Conservation (phyloP, 2,888 invertebrate species). For the Eristalis intricaria region DNA sequence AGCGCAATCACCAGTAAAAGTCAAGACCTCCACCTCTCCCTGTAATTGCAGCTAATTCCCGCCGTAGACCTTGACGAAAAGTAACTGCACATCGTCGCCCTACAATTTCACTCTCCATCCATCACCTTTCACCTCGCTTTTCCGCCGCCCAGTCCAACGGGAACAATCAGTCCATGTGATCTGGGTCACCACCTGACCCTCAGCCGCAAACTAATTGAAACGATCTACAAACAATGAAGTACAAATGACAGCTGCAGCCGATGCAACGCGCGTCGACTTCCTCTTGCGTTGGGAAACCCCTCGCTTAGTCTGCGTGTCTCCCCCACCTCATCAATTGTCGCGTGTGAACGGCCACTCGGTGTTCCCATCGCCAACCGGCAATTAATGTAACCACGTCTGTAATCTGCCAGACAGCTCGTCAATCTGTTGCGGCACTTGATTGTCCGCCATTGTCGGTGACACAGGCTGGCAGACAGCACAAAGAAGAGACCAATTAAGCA, state of each 20-base stretch:
- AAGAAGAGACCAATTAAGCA: conserved; percentile 8
- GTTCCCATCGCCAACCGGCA: not conserved
- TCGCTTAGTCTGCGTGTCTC: not conserved
- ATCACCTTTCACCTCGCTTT: not conserved
- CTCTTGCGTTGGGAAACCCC: conserved; percentile 18
- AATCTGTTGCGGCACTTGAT: not conserved
- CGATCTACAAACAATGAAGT: not conserved
- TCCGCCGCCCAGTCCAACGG: not conserved
- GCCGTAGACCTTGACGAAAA: too few species aligned
- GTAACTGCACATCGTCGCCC: too few species aligned
- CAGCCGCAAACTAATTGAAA: not conserved
- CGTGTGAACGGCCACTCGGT: conserved; percentile 15
- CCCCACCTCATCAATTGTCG: conserved; percentile 24
- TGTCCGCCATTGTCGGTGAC: not conserved
- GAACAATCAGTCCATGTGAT: not conserved
- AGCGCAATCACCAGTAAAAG: too few species aligned
- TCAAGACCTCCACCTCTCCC: too few species aligned
- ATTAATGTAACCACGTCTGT: not conserved
- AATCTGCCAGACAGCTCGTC: not conserved
- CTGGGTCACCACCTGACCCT: not conserved
- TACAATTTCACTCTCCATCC: not conserved
- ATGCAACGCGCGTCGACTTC: conserved; percentile 9
- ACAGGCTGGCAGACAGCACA: too few species aligned
- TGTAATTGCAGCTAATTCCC: too few species aligned
- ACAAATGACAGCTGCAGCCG: not conserved